A percentile compares a stretch with the other conserved stretches of the same genome.
Conservation (phyloP, 1,140 invertebrate genomes). For the Thrips palmi region DNA sequence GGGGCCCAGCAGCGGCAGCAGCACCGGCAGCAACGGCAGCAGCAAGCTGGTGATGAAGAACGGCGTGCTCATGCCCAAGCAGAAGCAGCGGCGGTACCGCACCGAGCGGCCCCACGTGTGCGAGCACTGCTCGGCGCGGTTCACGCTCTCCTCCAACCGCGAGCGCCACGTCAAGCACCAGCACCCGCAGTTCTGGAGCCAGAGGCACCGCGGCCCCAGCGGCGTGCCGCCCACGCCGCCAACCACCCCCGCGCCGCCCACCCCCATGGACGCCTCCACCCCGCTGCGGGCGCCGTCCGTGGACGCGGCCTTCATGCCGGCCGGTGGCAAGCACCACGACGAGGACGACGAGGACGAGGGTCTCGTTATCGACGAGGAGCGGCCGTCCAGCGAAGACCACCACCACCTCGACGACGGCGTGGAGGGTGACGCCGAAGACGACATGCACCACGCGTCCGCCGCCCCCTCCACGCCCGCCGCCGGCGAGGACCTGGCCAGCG, state of each 20-base stretch:
- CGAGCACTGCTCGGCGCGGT: conserved; percentile 71
- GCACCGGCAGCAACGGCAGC: too few species aligned
- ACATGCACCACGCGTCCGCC: too few species aligned
- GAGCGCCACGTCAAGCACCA: conserved; percentile 86
- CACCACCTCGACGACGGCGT: too few species aligned
- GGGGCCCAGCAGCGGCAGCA: too few species aligned
- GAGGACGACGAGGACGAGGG: conserved; percentile 20
- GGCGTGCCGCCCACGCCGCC: too few species aligned
- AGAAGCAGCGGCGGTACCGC: conserved; percentile 73
- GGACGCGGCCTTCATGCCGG: background rate
- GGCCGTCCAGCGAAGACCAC: conserved; percentile 13
- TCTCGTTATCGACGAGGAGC: conserved; percentile 47
- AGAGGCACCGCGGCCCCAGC: conserved; percentile 30
- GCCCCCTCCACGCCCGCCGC: too few species aligned
- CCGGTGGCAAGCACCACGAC: conserved; percentile 8
- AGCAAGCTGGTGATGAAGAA: conserved; percentile 85
- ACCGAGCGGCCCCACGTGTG: conserved; percentile 82
- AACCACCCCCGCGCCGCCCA: too few species aligned
- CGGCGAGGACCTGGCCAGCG: conserved; percentile 57
- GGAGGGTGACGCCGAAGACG: too few species aligned
- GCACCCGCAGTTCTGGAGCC: conserved; percentile 73
- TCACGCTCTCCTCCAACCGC: conserved; percentile 82
- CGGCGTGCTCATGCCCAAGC: conserved; percentile 71
- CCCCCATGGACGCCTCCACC: too few species aligned
- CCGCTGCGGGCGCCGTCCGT: too few species aligned